Percentiles rank a stretch among this genome's conserved stretches.
Conservation (phyloP, 1,140 invertebrate genomes). For the Pseudomyrmex gracilis region DNA sequence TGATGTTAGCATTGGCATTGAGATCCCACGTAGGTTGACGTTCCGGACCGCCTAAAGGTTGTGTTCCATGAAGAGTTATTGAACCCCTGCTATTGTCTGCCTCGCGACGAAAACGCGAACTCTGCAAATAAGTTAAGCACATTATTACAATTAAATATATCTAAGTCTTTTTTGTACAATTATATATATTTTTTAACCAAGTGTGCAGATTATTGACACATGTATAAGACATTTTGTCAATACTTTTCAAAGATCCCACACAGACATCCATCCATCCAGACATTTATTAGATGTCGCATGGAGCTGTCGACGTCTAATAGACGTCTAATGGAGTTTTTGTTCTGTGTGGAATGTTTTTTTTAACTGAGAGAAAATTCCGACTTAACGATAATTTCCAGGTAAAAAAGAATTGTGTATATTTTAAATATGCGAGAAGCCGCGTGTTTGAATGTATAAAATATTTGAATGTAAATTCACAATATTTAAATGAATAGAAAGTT, state of each 20-base stretch:
- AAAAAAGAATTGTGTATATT: background rate
- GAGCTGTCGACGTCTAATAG: too few relatives aligned
- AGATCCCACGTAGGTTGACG: constrained; percentile 64
- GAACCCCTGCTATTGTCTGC: constrained; percentile 27
- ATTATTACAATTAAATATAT: too few relatives aligned
- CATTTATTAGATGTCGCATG: too few relatives aligned
- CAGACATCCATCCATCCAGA: too few relatives aligned
- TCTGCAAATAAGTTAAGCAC: background rate
- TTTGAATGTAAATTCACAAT: background rate
- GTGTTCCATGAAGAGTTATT: background rate
- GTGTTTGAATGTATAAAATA: background rate
- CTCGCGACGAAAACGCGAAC: background rate
- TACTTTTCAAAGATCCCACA: too few relatives aligned
- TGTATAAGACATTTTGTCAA: too few relatives aligned
- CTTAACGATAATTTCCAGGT: background rate
- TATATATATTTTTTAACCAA: too few relatives aligned
- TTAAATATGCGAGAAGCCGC: background rate
- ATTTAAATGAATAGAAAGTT: background rate
- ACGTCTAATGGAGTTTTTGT: too few relatives aligned
- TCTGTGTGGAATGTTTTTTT: too few relatives aligned
- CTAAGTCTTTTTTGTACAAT: too few relatives aligned
- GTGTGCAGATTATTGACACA: too few relatives aligned
- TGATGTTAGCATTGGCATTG: constrained; percentile 57
- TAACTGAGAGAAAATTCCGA: background rate
- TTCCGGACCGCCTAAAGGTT: constrained; percentile 68